Evolutionary conservation across 2,797 vertebrate genomes (phyloP), one percentile per base, ranked within the genome.

Genomic region (Vultur gryphus): DNA sequence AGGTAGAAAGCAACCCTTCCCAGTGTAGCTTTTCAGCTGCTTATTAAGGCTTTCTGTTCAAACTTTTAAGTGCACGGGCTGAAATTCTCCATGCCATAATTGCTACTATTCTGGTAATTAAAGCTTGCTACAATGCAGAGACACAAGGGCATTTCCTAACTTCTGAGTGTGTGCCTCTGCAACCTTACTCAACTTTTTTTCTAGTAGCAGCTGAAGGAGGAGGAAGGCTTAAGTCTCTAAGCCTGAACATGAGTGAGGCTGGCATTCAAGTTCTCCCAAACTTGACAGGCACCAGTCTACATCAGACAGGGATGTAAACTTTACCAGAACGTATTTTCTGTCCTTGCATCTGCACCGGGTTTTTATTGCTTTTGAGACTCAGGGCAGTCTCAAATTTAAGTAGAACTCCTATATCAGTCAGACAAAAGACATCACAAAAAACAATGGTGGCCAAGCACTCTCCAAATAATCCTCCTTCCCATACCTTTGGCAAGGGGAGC

Each of bases 71-170:
- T 39, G 26, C 35, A 62, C 3, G 1, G 75, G 54, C 84, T 89
- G 67, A 95, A 95, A 87, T 93, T 79, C 93, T 90, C 86, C 57
- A 62, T 75, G 73, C 85, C 67, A 37, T 94, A 94, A 95, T 93
- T 90, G 71, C 88, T 41, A 57, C 86, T 87, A 44, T 87, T 95
- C 64, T 87, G 71, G 49, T 92, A 93, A 96, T 92, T 96, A 96
- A 95, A 93, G 84, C 84, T 83, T 85, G 21, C 46, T 84, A 12
- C 41, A 84, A 49, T 41, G 54, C 46, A 88, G 64, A 95, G 76
- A 71, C 72, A 91, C 72, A 62, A 84, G 69, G 73, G 51, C 79
- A 92, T 81, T 94, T 96, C 77, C 88, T 65, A 81, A 75, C 61
- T 89, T 85, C n/a, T 46, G n/a, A 92, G 64, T 15, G 19, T 39